phyloP scores from a whole-genome alignment of 1,140 invertebrate genomes.

The Dolichoris vasculosae region DNA sequence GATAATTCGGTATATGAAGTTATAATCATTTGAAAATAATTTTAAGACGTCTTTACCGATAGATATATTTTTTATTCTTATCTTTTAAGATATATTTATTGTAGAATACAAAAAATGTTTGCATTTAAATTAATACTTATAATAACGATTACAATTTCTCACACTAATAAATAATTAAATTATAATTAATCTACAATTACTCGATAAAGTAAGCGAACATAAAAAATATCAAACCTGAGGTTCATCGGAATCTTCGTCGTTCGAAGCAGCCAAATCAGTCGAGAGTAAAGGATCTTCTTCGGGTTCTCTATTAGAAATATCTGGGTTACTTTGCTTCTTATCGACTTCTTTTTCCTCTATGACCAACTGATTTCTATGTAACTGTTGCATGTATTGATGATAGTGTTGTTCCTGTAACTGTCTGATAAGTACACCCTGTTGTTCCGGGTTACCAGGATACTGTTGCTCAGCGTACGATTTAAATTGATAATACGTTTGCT shows the following conservation, averaged over 20 bases:
- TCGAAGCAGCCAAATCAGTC: constrained; percentile 56
- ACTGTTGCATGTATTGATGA: constrained; percentile 96
- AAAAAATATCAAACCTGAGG: constrained; percentile 55
- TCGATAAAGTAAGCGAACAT: background rate
- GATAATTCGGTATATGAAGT: no score
- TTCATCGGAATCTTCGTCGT: constrained; percentile 72
- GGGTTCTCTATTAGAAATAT: constrained; percentile 48
- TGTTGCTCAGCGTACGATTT: constrained; percentile 96
- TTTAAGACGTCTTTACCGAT: no score
- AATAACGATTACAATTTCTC: no score
- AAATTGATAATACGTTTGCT: constrained; percentile 96
- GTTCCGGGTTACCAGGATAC: constrained; percentile 92
- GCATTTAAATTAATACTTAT: no score
- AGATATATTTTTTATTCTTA: no score
- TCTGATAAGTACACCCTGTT: constrained; percentile 93
- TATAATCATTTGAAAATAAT: no score
- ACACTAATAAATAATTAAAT: background rate
- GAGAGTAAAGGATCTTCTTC: constrained; percentile 55
- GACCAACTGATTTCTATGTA: constrained; percentile 80
- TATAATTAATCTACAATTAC: constrained; percentile 1
- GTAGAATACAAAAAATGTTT: no score
- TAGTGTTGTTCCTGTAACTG: constrained; percentile 98
- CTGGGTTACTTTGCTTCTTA: constrained; percentile 54
- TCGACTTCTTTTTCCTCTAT: constrained; percentile 76
- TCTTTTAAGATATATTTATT: no score